These are phyloP conservation scores for Rhimphoctona megacephalus DNA, from an alignment of 2,888 invertebrate genomes.

Conservation along the genomic window DNA sequence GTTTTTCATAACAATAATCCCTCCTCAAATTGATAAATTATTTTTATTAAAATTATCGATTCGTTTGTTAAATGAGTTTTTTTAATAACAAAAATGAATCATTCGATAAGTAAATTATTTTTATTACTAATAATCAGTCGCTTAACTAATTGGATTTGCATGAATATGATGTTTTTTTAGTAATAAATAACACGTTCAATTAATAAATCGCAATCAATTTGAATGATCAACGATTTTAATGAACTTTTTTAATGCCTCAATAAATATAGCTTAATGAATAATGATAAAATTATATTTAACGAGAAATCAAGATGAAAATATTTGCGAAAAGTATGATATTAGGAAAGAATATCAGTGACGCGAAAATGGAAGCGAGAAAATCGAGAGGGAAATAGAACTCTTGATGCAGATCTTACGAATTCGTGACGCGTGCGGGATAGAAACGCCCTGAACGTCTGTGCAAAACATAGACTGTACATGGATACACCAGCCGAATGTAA, in stretches of 20 bases:
- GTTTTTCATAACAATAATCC: background rate
- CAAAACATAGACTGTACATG: constrained; percentile 40
- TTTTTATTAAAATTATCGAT: background rate
- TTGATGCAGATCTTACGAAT: constrained; percentile 39
- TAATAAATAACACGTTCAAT: background rate
- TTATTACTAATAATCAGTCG: background rate
- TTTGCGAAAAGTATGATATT: background rate
- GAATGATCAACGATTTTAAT: background rate
- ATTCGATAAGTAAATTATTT: background rate
- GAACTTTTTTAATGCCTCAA: background rate
- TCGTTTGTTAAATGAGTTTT: background rate
- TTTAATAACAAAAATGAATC: background rate
- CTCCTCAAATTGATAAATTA: background rate
- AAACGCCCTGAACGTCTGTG: constrained; percentile 44
- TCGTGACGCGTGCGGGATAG: constrained; percentile 32
- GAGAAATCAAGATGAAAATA: background rate
- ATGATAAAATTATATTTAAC: background rate
- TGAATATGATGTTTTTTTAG: background rate
- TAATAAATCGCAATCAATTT: background rate
- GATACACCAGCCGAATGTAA: constrained; percentile 44
- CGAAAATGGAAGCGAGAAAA: constrained; percentile 15
- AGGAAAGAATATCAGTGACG: background rate
- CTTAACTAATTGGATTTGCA: background rate
- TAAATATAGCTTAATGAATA: background rate
- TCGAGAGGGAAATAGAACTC: background rate